Evolutionary conservation across 2,888 invertebrate genomes (phyloP).

Genomic region (Leptinotarsa tumamoca): DNA sequence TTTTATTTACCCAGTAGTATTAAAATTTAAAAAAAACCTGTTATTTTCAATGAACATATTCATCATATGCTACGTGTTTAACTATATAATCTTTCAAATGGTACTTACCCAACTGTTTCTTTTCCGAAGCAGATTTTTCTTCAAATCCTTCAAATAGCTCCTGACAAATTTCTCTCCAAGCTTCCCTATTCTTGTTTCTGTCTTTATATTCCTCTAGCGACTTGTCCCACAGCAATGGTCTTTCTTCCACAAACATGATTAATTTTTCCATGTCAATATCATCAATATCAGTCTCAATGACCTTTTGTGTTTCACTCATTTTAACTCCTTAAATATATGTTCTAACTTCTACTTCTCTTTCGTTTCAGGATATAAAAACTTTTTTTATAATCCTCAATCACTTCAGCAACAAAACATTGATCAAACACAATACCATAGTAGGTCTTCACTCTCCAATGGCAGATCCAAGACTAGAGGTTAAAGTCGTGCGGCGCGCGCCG

Average conservation of each 20-base stretch:
- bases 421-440: slow-evolving; percentile 5
- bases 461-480: slow-evolving; percentile 14
- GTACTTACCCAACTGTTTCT: slow-evolving; percentile 18
- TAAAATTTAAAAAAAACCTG: slow-evolving; percentile 4
- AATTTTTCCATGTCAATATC: slow-evolving; percentile 17
- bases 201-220: slow-evolving; percentile 17
- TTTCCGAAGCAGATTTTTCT: not conserved
- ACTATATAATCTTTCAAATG: slow-evolving; percentile 8
- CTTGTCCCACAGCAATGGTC: slow-evolving; percentile 14
- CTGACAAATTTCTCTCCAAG: slow-evolving; percentile 16
- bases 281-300: slow-evolving; percentile 11
- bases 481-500: slow-evolving; percentile 9
- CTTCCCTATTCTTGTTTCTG: slow-evolving; percentile 16
- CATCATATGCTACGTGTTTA: slow-evolving; percentile 15
- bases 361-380: too few relatives aligned
- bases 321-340: not conserved
- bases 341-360: too few relatives aligned
- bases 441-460: slow-evolving; percentile 15
- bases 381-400: not conserved
- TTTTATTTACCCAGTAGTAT: slow-evolving; percentile 2
- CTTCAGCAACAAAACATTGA: slow-evolving; percentile 15
- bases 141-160: too few relatives aligned
- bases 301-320: slow-evolving; percentile 16
- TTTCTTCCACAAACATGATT: slow-evolving; percentile 17
- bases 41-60: slow-evolving; percentile 16